These are phyloP conservation scores for Sebastes wilsoni DNA, from an alignment of 2,797 vertebrate genomes.

Conservation along the genomic window DNA sequence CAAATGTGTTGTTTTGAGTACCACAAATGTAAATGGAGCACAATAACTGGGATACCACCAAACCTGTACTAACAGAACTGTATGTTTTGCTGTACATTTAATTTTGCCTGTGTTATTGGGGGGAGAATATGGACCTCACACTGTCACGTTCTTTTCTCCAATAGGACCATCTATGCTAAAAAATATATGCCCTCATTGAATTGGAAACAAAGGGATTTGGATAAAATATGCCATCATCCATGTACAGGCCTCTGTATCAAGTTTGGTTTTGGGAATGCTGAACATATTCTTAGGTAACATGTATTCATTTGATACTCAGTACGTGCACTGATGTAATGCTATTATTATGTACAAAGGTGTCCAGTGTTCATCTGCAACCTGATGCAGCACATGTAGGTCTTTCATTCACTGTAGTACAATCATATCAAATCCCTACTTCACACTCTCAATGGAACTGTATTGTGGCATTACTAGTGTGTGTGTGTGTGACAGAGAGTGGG, in stretches of 20 bases:
- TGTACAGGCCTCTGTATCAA: not conserved
- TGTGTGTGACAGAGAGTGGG: not conserved
- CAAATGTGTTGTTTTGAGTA: not conserved
- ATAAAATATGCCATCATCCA: not conserved
- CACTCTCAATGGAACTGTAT: constrained; percentile 16
- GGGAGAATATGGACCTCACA: not conserved
- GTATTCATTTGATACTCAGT: constrained; percentile 7
- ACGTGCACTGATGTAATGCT: constrained; percentile 19
- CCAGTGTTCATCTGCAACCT: constrained; percentile 19
- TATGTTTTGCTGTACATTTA: not conserved
- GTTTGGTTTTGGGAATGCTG: not conserved
- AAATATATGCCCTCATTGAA: constrained; percentile 12
- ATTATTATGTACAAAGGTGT: constrained; percentile 10
- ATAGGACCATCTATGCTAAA: not conserved
- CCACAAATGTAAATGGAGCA: not conserved
- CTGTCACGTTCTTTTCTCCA: not conserved
- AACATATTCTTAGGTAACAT: constrained; percentile 20
- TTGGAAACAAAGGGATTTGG: not conserved
- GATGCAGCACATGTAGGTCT: constrained; percentile 20
- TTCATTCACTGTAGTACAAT: constrained; percentile 25
- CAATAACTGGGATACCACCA: not conserved
- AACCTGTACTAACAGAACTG: not conserved
- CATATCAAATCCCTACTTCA: constrained; percentile 22
- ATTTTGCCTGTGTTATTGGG: not conserved
- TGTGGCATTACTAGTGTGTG: constrained; percentile 3